phyloP scores from a whole-genome alignment of 2,888 invertebrate genomes.

The Hydraecia micacea region DNA sequence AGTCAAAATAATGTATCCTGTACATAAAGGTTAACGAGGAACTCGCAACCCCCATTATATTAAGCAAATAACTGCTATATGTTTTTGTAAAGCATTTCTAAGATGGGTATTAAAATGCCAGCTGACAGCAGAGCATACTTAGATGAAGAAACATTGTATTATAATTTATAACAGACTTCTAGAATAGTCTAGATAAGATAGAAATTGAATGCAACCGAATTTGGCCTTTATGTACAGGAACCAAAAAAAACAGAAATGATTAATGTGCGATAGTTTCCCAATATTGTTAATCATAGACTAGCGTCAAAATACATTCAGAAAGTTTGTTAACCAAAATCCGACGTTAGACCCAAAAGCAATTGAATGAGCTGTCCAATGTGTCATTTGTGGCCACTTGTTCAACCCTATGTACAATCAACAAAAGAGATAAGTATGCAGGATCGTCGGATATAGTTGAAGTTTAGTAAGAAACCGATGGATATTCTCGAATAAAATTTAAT shows the following conservation, averaged over 20 bases:
- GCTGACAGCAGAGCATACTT: not conserved
- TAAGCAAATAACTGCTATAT: not conserved
- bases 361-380: not conserved
- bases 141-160: not conserved
- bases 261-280: conserved; percentile 3
- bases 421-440: no score
- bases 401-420: not conserved
- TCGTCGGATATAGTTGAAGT: no score
- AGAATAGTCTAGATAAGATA: not conserved
- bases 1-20: not conserved
- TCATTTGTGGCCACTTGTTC: not conserved
- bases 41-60: not conserved
- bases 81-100: not conserved
- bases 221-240: conserved; percentile 5
- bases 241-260: not conserved
- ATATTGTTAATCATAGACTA: not conserved
- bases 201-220: not conserved
- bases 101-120: not conserved
- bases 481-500: no score
- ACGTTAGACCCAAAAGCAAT: not conserved
- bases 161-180: not conserved
- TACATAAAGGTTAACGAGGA: not conserved
- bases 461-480: no score
- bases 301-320: not conserved
- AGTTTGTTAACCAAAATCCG: not conserved